These are phyloP conservation scores for Caenorhabditis elegans DNA, from an alignment of 1,140 invertebrate genomes.

Conservation along the genomic window DNA sequence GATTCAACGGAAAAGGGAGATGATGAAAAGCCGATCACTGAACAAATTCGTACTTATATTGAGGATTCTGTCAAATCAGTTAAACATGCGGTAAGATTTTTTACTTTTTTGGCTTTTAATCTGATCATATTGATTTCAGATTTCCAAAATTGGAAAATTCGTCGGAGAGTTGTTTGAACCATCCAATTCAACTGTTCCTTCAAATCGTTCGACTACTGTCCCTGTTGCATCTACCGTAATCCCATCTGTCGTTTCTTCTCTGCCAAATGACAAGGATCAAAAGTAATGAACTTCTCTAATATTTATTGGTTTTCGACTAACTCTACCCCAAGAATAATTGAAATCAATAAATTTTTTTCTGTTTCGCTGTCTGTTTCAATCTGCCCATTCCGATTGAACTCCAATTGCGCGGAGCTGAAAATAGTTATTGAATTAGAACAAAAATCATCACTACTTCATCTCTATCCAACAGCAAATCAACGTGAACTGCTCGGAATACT, in stretches of 20 bases:
- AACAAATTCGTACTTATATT: not conserved
- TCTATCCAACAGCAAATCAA: conserved; percentile 41
- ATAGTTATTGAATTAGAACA: not conserved
- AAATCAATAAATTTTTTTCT: not conserved
- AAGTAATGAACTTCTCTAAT: not conserved
- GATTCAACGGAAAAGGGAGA: not conserved
- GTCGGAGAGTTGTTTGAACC: not conserved
- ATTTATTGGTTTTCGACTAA: not conserved
- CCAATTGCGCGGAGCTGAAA: conserved; percentile 18
- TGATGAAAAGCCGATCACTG: not conserved
- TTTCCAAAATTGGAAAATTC: conserved; percentile 25
- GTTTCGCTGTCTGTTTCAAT: not conserved
- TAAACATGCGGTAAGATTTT: not conserved
- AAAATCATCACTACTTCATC: not conserved
- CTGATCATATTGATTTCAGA: not conserved
- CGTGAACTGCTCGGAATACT: conserved; percentile 45
- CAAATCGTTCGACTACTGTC: not conserved
- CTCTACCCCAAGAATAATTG: no score
- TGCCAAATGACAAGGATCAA: no score
- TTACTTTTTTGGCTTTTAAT: no score
- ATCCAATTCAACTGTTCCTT: not conserved
- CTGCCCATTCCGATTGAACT: not conserved
- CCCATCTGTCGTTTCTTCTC: not conserved
- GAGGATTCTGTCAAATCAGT: conserved; percentile 11
- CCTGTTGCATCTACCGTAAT: not conserved